A percentile compares a stretch with the other conserved stretches of the same genome.
Conservation (phyloP, 2,113 vertebrate genomes). For the Chloropsis hardwickii region DNA sequence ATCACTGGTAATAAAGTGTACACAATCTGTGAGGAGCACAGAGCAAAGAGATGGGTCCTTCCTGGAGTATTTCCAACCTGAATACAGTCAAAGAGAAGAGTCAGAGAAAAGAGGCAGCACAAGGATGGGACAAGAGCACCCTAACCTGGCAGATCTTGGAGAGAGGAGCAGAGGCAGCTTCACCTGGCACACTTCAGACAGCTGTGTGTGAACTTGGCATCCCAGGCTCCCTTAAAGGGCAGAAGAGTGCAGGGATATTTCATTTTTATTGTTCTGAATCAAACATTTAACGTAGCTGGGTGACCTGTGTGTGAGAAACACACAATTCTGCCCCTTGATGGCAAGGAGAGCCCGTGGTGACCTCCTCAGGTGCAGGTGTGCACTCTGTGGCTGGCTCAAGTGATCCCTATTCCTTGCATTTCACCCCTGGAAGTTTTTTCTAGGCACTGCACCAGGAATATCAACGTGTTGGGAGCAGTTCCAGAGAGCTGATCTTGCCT, state of each 20-base stretch:
- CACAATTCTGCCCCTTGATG: fast-evolving
- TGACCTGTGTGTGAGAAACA: neutral
- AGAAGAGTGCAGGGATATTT: neutral
- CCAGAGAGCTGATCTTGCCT: neutral
- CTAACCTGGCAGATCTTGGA: neutral
- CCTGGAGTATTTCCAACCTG: neutral
- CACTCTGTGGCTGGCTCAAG: neutral
- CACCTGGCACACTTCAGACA: neutral
- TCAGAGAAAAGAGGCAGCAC: neutral
- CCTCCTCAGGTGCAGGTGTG: neutral
- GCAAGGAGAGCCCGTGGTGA: neutral
- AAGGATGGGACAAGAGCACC: neutral
- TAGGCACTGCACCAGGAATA: neutral
- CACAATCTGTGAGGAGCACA: neutral
- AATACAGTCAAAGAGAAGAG: neutral
- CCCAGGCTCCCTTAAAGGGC: neutral
- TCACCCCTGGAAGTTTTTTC: neutral
- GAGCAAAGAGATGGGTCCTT: fast-evolving
- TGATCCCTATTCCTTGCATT: neutral
- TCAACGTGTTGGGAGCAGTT: neutral
- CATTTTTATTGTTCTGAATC: neutral
- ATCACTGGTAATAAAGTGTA: neutral
- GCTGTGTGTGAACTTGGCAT: neutral
- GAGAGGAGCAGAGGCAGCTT: neutral
- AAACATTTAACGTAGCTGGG: neutral